phyloP scores from a whole-genome alignment of 2,797 vertebrate genomes.

The Anabacerthia variegaticeps region DNA sequence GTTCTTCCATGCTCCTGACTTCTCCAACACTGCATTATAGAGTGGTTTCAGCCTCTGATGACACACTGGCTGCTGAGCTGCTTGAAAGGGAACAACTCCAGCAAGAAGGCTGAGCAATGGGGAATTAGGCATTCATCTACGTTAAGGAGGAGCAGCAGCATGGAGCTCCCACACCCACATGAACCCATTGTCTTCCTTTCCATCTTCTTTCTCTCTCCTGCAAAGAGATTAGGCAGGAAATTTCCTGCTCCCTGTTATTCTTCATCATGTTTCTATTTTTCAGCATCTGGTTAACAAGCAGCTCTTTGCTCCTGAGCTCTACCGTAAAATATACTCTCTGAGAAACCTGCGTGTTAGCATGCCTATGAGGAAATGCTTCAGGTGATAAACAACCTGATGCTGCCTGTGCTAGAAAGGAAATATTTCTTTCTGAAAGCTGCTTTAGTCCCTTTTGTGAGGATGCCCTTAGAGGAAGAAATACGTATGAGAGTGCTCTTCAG shows the following conservation, averaged over 20 bases:
- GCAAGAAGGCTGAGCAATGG: not conserved
- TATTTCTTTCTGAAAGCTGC: not conserved
- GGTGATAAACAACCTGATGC: not conserved
- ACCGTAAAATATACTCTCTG: not conserved
- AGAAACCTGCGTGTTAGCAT: not conserved
- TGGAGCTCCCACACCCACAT: not conserved
- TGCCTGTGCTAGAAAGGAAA: not conserved
- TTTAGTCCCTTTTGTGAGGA: not conserved
- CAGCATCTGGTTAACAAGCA: not conserved
- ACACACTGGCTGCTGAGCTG: not conserved
- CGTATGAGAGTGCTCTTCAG: not conserved
- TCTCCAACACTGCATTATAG: not conserved
- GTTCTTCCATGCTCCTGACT: not conserved
- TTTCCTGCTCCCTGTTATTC: not conserved
- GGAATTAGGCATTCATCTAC: not conserved
- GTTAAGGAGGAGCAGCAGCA: not conserved
- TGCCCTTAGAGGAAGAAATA: not conserved
- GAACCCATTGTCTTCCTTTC: not conserved
- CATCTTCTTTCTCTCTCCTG: not conserved
- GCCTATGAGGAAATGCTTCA: not conserved
- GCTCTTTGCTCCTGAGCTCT: not conserved
- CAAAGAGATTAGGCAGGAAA: not conserved
- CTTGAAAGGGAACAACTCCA: not conserved
- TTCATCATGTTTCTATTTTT: not conserved
- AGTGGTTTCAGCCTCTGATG: rapidly evolving